Percentiles rank a stretch among this genome's conserved stretches.
These are phyloP conservation scores for Lasiurus cinereus DNA, from an alignment of 2,113 vertebrate genomes.

Conservation along the genomic window DNA sequence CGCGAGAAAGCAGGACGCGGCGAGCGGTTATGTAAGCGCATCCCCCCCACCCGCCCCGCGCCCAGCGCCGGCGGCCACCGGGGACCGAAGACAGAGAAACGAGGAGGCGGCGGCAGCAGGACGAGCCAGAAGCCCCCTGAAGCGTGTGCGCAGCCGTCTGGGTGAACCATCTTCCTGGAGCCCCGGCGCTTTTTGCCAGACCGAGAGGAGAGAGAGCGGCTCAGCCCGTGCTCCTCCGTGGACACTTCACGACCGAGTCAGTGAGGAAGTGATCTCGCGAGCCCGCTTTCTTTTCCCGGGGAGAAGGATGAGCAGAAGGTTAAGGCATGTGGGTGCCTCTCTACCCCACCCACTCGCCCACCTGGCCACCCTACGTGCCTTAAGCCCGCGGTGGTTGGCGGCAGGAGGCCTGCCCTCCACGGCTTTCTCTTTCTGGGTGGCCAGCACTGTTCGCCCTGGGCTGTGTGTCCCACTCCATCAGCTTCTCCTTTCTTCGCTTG, in stretches of 20 bases:
- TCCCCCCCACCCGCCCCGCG: conserved; percentile 70
- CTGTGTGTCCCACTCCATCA: neutral
- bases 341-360: neutral
- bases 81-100: neutral
- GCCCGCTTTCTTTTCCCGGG: neutral
- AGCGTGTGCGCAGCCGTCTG: neutral
- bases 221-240: conserved; percentile 4
- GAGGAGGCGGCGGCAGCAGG: neutral
- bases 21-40: conserved; percentile 81
- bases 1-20: conserved; percentile 73
- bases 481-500: neutral
- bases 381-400: neutral
- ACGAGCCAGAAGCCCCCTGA: neutral
- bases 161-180: conserved; percentile 29
- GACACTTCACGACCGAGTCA: neutral
- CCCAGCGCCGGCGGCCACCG: conserved; percentile 15
- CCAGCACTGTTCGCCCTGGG: neutral
- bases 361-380: neutral
- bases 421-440: neutral
- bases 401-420: neutral
- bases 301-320: conserved; percentile 21
- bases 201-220: neutral
- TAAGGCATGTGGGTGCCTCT: neutral
- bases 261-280: neutral
- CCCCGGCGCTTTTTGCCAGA: neutral